These are phyloP conservation scores for Colletes gigas DNA, from an alignment of 1,140 invertebrate species.

Conservation along the genomic window DNA sequence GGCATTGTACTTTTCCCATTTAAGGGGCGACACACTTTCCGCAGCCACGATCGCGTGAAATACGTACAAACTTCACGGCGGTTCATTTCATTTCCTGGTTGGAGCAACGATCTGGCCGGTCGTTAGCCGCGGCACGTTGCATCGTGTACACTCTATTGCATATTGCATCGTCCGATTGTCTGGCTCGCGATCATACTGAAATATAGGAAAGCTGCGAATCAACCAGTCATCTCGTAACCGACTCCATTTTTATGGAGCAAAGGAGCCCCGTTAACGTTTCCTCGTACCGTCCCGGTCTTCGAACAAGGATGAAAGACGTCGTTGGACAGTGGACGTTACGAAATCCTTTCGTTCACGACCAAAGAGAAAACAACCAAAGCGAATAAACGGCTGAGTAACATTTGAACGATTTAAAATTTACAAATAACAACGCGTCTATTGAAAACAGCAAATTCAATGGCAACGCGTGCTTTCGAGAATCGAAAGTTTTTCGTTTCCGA, in stretches of 20 bases:
- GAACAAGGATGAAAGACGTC: background rate
- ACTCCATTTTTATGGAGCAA: constrained; percentile 1
- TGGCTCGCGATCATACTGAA: constrained; percentile 8
- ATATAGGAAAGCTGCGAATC: constrained; percentile 2
- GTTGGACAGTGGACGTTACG: background rate
- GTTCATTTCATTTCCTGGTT: constrained; percentile 77
- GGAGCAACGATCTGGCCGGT: constrained; percentile 74
- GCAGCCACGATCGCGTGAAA: constrained; percentile 72
- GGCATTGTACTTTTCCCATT: constrained; percentile 65
- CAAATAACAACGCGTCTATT: too few species aligned
- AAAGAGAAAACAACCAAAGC: too few species aligned
- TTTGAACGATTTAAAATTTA: too few species aligned
- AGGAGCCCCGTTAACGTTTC: background rate
- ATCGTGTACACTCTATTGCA: constrained; percentile 20
- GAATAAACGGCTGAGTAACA: too few species aligned
- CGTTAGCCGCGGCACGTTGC: constrained; percentile 65
- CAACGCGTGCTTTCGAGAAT: too few species aligned
- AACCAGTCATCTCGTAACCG: constrained; percentile 13
- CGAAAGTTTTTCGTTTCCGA: too few species aligned
- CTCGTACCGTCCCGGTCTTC: background rate
- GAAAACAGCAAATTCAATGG: too few species aligned
- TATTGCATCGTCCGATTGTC: constrained; percentile 55
- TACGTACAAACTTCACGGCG: constrained; percentile 73
- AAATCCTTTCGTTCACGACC: background rate
- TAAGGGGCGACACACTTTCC: constrained; percentile 68